Percentiles rank a stretch among this genome's conserved stretches.
phyloP scores from a whole-genome alignment of 1,140 invertebrate genomes.

The Cephus cinctus region DNA sequence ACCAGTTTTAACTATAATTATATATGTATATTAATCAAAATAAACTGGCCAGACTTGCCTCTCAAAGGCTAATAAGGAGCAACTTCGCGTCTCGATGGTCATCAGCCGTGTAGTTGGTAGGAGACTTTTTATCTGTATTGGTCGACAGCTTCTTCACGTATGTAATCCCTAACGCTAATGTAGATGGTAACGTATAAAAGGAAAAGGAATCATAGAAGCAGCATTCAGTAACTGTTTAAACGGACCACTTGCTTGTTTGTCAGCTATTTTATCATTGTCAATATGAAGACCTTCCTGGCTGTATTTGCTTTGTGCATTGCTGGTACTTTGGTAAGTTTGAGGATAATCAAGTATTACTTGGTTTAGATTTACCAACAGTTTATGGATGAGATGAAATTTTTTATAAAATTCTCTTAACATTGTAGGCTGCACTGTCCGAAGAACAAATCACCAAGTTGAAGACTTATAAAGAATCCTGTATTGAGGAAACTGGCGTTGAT shows the following conservation, averaged over 20 bases:
- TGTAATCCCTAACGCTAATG: background rate
- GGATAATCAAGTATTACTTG: conserved; percentile 18
- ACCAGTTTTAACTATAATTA: too few relatives aligned
- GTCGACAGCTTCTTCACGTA: background rate
- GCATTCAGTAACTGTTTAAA: background rate
- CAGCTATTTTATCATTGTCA: background rate
- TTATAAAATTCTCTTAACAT: conserved; percentile 11
- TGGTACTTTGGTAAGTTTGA: conserved; percentile 24
- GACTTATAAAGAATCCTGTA: conserved; percentile 25
- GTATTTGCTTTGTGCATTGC: conserved; percentile 29
- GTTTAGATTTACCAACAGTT: conserved; percentile 5
- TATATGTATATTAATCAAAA: too few relatives aligned
- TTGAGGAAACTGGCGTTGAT: conserved; percentile 31
- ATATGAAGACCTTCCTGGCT: conserved; percentile 26
- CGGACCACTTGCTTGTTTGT: background rate
- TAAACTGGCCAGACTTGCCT: too few relatives aligned
- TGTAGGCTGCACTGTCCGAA: conserved; percentile 29
- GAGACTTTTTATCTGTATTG: too few relatives aligned
- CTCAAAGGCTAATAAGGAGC: too few relatives aligned
- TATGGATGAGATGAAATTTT: background rate
- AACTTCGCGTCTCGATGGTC: too few relatives aligned
- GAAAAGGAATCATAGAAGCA: background rate
- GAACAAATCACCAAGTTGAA: conserved; percentile 32
- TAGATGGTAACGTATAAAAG: conserved; percentile 1
- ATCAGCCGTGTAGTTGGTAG: too few relatives aligned